phyloP scores from a whole-genome alignment of 1,140 invertebrate species.

The Nebria ingens region DNA sequence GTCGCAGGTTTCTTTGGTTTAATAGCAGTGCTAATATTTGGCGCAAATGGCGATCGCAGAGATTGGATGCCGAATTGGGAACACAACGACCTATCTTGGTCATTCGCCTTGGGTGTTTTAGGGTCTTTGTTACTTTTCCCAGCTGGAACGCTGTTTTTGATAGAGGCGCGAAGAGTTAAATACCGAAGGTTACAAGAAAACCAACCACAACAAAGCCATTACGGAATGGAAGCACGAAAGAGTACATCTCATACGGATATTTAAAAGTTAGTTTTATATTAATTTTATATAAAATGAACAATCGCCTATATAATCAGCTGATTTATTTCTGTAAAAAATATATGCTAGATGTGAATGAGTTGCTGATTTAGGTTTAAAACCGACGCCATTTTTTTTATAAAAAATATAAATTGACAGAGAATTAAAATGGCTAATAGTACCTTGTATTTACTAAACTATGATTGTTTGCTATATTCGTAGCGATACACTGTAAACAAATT shows the following conservation, averaged over 20 bases:
- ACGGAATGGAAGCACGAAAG: conserved; percentile 43
- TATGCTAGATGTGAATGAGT: no score
- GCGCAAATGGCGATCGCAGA: conserved; percentile 75
- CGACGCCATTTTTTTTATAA: no score
- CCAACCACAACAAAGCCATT: conserved; percentile 42
- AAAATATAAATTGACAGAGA: no score
- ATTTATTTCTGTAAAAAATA: no score
- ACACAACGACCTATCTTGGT: conserved; percentile 92
- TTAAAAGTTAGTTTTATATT: no score
- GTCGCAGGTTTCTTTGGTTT: conserved; percentile 61
- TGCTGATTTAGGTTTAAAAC: no score
- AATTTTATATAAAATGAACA: no score
- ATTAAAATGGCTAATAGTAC: no score
- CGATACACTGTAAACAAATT: no score
- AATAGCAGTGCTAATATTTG: conserved; percentile 67
- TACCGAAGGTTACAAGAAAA: conserved; percentile 57
- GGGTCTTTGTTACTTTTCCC: conserved; percentile 63
- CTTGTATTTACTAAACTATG: no score
- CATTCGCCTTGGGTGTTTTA: conserved; percentile 75
- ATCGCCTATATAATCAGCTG: no score
- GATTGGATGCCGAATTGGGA: conserved; percentile 97
- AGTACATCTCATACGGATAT: conserved; percentile 45
- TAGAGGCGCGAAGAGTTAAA: conserved; percentile 66
- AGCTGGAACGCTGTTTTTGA: conserved; percentile 64
- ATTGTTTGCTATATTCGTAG: no score